phyloP scores from a whole-genome alignment of 2,113 vertebrate genomes.

The Zosterops lateralis region DNA sequence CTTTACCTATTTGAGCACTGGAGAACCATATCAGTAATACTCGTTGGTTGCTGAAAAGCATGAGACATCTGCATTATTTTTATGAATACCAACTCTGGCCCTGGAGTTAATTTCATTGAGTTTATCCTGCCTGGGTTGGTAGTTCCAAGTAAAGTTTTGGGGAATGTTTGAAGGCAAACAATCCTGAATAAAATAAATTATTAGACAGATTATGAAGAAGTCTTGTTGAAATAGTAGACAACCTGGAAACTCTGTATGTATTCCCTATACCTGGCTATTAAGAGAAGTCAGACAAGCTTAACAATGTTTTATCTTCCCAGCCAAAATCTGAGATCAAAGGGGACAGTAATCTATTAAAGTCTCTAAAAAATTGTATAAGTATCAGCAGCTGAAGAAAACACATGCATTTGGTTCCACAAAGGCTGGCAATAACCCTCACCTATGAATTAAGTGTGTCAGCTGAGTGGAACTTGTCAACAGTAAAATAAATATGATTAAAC shows the following conservation, averaged over 20 bases:
- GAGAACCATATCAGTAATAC: not conserved
- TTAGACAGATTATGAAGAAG: not conserved
- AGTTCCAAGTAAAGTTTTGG: not conserved
- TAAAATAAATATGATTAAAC: not conserved
- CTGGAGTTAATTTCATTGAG: not conserved
- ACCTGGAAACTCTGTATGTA: not conserved
- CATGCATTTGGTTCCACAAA: not conserved
- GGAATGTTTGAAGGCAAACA: not conserved
- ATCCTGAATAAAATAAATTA: not conserved
- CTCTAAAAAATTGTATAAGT: not conserved
- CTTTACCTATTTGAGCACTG: not conserved
- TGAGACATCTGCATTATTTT: not conserved
- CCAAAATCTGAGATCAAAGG: not conserved
- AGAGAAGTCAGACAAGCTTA: not conserved
- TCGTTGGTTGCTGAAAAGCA: not conserved
- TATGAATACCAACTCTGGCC: not conserved
- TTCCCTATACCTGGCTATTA: not conserved
- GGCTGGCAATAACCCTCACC: not conserved
- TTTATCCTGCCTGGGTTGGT: not conserved
- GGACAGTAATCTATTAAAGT: not conserved
- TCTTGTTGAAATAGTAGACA: not conserved
- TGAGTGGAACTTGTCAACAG: not conserved
- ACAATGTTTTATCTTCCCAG: not conserved
- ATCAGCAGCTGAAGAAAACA: not conserved
- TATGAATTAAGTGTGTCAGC: not conserved